Percentiles rank a stretch among this genome's conserved stretches.
These are phyloP conservation scores for Scylla paramamosain DNA, from an alignment of 1,140 invertebrate species.

Conservation along the genomic window DNA sequence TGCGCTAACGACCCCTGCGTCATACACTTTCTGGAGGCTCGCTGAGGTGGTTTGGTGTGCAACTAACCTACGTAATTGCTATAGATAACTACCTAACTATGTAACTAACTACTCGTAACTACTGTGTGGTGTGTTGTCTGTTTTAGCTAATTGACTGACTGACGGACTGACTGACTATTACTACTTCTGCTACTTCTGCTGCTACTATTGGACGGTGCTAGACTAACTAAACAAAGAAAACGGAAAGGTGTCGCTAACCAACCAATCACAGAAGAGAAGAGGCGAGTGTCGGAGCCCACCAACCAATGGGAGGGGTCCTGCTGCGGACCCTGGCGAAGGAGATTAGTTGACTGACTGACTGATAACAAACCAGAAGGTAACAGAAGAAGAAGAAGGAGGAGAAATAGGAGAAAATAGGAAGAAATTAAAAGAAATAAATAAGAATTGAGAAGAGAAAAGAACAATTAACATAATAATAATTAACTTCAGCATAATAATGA, in stretches of 20 bases:
- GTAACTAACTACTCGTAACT: neutral
- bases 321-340: neutral
- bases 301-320: too few relatives aligned
- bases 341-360: too few relatives aligned
- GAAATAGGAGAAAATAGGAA: neutral
- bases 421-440: neutral
- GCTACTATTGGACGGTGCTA: neutral
- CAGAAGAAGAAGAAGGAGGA: neutral
- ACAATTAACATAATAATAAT: neutral
- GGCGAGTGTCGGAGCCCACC: too few relatives aligned
- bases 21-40: slow-evolving; percentile 58
- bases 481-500: neutral
- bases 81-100: neutral
- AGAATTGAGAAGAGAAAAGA: neutral
- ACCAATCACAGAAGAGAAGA: too few relatives aligned
- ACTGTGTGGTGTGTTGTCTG: neutral
- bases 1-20: slow-evolving; percentile 70
- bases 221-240: too few relatives aligned
- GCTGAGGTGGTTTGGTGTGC: slow-evolving; percentile 45
- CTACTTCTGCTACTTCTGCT: slow-evolving; percentile 1
- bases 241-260: too few relatives aligned
- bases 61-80: neutral
- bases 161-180: neutral
- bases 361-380: neutral
- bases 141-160: neutral